Percentiles rank a stretch among this genome's conserved stretches.
Evolutionary conservation across 2,113 vertebrate species (phyloP).

Genomic region (Eclectus roratus): DNA sequence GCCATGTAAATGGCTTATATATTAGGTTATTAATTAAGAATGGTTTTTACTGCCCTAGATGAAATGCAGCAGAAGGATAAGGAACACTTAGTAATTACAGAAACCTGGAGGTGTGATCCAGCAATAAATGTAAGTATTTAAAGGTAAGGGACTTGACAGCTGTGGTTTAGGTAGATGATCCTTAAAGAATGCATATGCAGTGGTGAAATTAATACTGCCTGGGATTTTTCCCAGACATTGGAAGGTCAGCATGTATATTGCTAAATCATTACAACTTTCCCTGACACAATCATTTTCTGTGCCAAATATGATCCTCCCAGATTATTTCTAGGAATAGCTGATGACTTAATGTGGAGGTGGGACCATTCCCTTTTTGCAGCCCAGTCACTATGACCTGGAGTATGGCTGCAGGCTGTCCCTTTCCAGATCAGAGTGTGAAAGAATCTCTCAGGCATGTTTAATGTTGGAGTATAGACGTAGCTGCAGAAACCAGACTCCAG

Average conservation of each 20-base stretch:
- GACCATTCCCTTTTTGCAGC: background rate
- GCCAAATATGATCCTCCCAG: background rate
- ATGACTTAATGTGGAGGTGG: rapidly evolving
- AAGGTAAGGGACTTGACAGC: background rate
- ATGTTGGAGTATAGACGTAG: background rate
- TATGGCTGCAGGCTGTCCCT: background rate
- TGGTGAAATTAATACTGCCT: background rate
- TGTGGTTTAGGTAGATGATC: background rate
- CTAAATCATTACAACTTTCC: background rate
- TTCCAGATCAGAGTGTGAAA: background rate
- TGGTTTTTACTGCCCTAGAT: background rate
- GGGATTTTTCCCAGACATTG: background rate
- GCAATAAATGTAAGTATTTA: background rate
- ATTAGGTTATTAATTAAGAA: background rate
- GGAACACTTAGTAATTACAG: background rate
- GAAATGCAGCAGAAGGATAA: background rate
- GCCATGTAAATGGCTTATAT: background rate
- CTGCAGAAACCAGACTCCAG: background rate
- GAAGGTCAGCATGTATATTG: background rate
- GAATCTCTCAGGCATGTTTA: background rate
- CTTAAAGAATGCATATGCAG: background rate
- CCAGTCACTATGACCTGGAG: background rate
- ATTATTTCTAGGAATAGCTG: background rate
- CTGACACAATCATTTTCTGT: background rate
- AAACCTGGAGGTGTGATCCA: background rate